Evolutionary conservation across 2,888 invertebrate genomes (phyloP), one percentile per base, ranked within the genome.

Genomic region (Sthenelais limicola): DNA sequence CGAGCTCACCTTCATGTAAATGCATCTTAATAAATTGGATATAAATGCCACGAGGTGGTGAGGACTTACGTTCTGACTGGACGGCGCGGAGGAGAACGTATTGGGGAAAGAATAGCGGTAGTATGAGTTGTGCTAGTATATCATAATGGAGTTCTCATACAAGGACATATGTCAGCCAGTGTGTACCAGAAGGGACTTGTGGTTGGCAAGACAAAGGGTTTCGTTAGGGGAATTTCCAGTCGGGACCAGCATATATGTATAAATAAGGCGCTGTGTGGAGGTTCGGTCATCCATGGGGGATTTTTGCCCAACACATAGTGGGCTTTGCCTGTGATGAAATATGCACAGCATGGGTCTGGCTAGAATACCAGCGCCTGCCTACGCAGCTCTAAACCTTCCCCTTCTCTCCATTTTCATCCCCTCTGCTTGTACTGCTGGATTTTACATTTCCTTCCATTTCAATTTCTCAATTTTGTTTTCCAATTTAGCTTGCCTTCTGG

Each of bases 321-420:
- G 56, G 56, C 56, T 52, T 52, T 52, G 52, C 21, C 52, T 52
- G 30, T 32, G 56, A 56, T 56, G 56, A 56, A 56, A 56, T 56
- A 56, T 56, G 56, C 56, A 56, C 28, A 56, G 56, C 28, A 32
- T 32, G 33, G 56, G 12, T 32, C 56, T 12, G 56, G 43, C 32
- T 24, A 28, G 56, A 56, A 56, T 56, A 3, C 56, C 56, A 33
- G 18, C 18, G 9, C 43, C 18, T 18, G 43, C 9, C 43, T 9
- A 12, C 43, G 43, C 43, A 43, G 43, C 43, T 9, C 43, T 43
- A 9, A 9, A 9, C 9, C 43, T 43, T 18, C 43, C 43, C 43
- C 43, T 18, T 18, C 43, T 18, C 43, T 18, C 43, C 43, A 43
- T 18, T 18, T 43, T 18, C 43, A 12, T 43, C 43, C 18, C 43